Percentiles rank a stretch among this genome's conserved stretches.
Evolutionary conservation across 2,797 vertebrate species (phyloP).

Genomic region (Melopsittacus undulatus): DNA sequence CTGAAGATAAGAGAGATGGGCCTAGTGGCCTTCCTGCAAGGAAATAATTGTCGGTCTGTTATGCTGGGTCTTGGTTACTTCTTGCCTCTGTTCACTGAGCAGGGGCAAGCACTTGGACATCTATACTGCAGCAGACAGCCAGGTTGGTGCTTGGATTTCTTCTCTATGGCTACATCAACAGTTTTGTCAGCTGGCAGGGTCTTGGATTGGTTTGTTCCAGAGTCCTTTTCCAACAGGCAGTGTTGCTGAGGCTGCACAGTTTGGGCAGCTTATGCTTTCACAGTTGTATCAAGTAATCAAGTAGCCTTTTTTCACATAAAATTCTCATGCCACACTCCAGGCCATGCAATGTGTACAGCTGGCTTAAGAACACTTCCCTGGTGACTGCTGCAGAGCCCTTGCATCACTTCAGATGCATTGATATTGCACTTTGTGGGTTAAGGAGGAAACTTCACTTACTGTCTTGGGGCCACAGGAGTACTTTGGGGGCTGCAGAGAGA

Average conservation of each 20-base stretch:
- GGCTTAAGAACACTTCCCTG: not conserved
- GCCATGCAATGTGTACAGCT: fast-evolving
- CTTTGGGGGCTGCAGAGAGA: not conserved
- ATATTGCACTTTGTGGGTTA: not conserved
- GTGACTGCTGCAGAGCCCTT: not conserved
- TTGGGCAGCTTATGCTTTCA: not conserved
- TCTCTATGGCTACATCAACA: not conserved
- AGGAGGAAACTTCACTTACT: not conserved
- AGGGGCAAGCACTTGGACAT: no score
- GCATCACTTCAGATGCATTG: not conserved
- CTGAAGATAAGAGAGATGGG: not conserved
- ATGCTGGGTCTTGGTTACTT: not conserved
- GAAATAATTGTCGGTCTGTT: not conserved
- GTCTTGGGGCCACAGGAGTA: not conserved
- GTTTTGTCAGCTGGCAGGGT: not conserved
- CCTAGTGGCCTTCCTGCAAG: not conserved
- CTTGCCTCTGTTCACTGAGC: not conserved
- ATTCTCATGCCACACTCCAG: not conserved
- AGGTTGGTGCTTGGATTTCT: not conserved
- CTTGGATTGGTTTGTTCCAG: not conserved
- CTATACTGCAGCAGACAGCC: not conserved
- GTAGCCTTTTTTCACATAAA: not conserved
- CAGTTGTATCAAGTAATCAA: not conserved
- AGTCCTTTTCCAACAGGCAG: not conserved
- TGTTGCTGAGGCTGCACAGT: not conserved